Evolutionary conservation across 2,888 invertebrate species (phyloP).

Genomic region (Ethmia dodecea): DNA sequence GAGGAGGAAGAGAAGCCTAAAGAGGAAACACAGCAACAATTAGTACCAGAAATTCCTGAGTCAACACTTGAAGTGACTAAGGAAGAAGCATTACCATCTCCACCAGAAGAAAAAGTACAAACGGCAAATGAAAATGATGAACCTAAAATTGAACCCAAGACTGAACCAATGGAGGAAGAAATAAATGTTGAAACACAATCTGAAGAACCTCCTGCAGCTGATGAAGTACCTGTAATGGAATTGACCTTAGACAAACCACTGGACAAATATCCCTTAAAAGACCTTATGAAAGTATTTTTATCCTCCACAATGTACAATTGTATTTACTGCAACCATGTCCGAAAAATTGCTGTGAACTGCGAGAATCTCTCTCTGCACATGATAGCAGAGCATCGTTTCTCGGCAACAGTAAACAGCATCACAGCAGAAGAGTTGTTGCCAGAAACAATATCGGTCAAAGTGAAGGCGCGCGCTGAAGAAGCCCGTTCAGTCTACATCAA

Average conservation of each 20-base stretch:
- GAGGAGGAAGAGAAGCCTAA: slow-evolving; percentile 23
- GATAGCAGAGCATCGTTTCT: slow-evolving; percentile 87
- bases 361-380: slow-evolving; percentile 88
- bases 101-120: slow-evolving; percentile 30
- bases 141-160: slow-evolving; percentile 45
- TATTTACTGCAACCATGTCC: slow-evolving; percentile 91
- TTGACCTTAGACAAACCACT: slow-evolving; percentile 85
- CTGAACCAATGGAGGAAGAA: slow-evolving; percentile 43
- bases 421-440: slow-evolving; percentile 85
- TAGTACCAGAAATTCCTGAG: slow-evolving; percentile 25
- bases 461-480: slow-evolving; percentile 79
- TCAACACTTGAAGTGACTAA: slow-evolving; percentile 22
- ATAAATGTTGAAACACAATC: slow-evolving; percentile 39
- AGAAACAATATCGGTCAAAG: slow-evolving; percentile 82
- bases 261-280: slow-evolving; percentile 84
- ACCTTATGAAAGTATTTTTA: slow-evolving; percentile 85
- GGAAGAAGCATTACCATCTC: slow-evolving; percentile 11
- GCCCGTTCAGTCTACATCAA: slow-evolving; percentile 84
- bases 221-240: slow-evolving; percentile 82
- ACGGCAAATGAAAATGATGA: slow-evolving; percentile 34
- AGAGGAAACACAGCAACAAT: slow-evolving; percentile 20
- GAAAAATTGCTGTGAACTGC: slow-evolving; percentile 90
- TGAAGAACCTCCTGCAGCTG: slow-evolving; percentile 46
- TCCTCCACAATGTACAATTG: slow-evolving; percentile 83
- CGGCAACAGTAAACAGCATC: slow-evolving; percentile 87